Conservation (phyloP, 2,797 vertebrate genomes). For the Distichodus sexfasciatus region DNA sequence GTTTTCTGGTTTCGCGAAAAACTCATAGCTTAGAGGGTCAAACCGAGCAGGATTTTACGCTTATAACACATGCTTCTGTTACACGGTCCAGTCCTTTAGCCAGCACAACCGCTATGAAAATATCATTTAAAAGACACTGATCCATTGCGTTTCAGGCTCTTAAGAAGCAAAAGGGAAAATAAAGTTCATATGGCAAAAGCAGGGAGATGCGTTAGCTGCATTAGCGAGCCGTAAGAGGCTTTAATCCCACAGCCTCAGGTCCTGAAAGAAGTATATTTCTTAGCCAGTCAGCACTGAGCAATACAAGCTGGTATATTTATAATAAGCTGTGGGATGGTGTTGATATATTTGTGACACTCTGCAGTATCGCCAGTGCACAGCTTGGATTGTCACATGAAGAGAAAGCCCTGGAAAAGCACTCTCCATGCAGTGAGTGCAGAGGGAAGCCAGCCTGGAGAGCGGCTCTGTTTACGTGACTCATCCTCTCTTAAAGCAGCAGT, state of each 20-base stretch:
- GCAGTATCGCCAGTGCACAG: constrained; percentile 62
- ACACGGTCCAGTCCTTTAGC: background rate
- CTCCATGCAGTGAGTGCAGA: constrained; percentile 57
- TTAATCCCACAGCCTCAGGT: constrained; percentile 34
- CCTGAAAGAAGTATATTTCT: constrained; percentile 34
- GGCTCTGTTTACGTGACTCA: constrained; percentile 71
- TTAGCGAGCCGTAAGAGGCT: constrained; percentile 45
- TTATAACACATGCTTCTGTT: constrained; percentile 3
- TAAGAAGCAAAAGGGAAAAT: background rate
- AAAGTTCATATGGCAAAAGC: constrained; percentile 34
- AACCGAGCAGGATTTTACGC: background rate
- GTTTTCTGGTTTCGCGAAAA: constrained; percentile 20
- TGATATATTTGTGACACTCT: constrained; percentile 52
- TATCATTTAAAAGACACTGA: background rate
- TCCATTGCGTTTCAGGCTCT: background rate
- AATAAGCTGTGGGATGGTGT: constrained; percentile 53
- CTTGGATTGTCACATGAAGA: constrained; percentile 58
- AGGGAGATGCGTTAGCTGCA: constrained; percentile 4
- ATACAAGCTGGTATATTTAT: constrained; percentile 46
- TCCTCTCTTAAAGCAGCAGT: constrained; percentile 69
- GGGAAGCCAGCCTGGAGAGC: constrained; percentile 58
- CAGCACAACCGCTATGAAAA: background rate
- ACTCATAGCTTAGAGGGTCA: constrained; percentile 1
- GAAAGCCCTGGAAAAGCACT: constrained; percentile 51
- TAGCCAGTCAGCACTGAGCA: constrained; percentile 21